Evolutionary conservation across 1,140 invertebrate genomes (phyloP), one percentile per base, ranked within the genome.

Genomic region (Magallana angulata): DNA sequence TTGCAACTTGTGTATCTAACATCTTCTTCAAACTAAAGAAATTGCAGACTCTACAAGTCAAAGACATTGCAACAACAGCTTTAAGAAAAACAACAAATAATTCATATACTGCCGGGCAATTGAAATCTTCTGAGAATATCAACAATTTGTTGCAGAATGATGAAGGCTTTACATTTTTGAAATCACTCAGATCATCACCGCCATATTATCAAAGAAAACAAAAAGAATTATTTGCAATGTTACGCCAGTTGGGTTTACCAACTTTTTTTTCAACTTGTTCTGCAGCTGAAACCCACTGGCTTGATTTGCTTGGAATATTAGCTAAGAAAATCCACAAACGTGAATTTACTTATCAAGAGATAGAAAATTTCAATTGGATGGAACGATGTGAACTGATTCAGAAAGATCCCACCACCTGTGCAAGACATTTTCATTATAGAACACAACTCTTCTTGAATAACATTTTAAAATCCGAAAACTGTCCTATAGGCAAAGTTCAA

Each of bases 161-260:
- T 82, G 89, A 90, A 83, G 87, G 89, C 7, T 90, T 56, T 83
- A 82, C 24, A 85, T 57, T 88, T n/a, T 85, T 90, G 6, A 90
- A 81, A 85, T 83, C 48, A 56, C 14, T 88, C 12, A 8, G 86
- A 6, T 56, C 59, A 18, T 90, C 86, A 8, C 89, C 89, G 30
- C 87, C 85, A 84, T 89, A 85, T 71, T 88, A 81, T 62, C 82
- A 90, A 82, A 68, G 24, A 5, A 62, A 83, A 36, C 87, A 89
- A 57, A 89, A 85, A 62, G 88, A 89, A 30, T 36, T 90, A 68
- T 89, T 89, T 88, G 88, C 88, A 62, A 89, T 89, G 84, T 86
- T 89, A 9, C 87, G 71, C 11, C 86, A 90, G 64, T 80, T 89
- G 48, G 88, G 86, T 58, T 11, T 84, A 48, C 85, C 86, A 84